These are phyloP conservation scores for Harlomillsia oculata DNA, from an alignment of 1,140 invertebrate species.

Conservation along the genomic window DNA sequence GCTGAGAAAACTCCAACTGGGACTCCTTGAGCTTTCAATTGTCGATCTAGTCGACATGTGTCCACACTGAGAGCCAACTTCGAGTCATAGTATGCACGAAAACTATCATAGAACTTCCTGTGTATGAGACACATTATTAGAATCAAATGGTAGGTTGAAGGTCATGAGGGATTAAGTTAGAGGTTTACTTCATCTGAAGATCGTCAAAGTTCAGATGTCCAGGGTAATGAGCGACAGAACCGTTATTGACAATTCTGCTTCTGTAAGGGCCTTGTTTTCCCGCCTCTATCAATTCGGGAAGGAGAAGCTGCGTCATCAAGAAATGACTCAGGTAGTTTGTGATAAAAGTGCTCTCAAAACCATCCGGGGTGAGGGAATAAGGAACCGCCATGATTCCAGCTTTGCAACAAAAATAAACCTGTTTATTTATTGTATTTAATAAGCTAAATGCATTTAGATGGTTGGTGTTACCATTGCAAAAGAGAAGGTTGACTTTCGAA, in stretches of 20 bases:
- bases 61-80: constrained; percentile 77
- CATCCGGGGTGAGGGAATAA: constrained; percentile 62
- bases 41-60: constrained; percentile 56
- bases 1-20: constrained; percentile 60
- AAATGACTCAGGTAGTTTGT: constrained; percentile 84
- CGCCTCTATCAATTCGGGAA: constrained; percentile 57
- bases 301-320: constrained; percentile 66
- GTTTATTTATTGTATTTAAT: no score
- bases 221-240: constrained; percentile 63
- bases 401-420: no score
- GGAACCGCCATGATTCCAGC: constrained; percentile 80
- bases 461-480: no score
- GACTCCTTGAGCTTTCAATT: constrained; percentile 48
- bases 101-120: constrained; percentile 16
- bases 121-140: constrained; percentile 3
- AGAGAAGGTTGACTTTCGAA: no score
- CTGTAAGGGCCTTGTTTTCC: constrained; percentile 20
- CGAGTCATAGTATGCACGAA: constrained; percentile 66
- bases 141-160: no score
- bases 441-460: no score
- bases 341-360: constrained; percentile 70
- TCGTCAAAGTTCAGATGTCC: constrained; percentile 52
- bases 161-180: no score
- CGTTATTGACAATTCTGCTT: constrained; percentile 76
- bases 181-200: constrained; percentile 59